phyloP scores from a whole-genome alignment of 1,140 invertebrate species.

The Acromyrmex echinatior region DNA sequence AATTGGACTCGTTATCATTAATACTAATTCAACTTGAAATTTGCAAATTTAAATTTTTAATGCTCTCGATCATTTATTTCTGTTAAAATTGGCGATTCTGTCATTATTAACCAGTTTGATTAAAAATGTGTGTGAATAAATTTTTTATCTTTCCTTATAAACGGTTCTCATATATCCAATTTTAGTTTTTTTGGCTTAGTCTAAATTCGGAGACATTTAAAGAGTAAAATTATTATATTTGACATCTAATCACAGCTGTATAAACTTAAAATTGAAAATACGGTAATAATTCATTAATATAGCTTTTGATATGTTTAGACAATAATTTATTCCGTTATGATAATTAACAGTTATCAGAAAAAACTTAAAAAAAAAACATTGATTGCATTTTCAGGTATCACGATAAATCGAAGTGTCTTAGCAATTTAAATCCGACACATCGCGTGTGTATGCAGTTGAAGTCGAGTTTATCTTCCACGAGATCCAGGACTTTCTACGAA shows the following conservation, averaged over 20 bases:
- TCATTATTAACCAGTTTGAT: background rate
- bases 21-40: background rate
- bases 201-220: background rate
- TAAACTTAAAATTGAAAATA: background rate
- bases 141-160: background rate
- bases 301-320: background rate
- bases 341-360: background rate
- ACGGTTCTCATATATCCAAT: background rate
- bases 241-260: background rate
- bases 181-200: background rate
- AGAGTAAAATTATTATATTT: background rate
- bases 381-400: background rate
- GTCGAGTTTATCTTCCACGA: constrained; percentile 25
- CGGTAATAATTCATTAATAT: background rate
- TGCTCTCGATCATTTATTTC: background rate
- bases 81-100: background rate
- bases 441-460: constrained; percentile 12
- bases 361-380: background rate
- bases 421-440: constrained; percentile 27
- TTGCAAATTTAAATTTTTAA: background rate
- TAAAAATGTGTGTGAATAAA: background rate
- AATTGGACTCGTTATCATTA: background rate
- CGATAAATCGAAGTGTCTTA: constrained; percentile 9
- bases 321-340: background rate
- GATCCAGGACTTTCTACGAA: constrained; percentile 40